phyloP scores from a whole-genome alignment of 1,140 invertebrate genomes.

The Halictus rubicundus region DNA sequence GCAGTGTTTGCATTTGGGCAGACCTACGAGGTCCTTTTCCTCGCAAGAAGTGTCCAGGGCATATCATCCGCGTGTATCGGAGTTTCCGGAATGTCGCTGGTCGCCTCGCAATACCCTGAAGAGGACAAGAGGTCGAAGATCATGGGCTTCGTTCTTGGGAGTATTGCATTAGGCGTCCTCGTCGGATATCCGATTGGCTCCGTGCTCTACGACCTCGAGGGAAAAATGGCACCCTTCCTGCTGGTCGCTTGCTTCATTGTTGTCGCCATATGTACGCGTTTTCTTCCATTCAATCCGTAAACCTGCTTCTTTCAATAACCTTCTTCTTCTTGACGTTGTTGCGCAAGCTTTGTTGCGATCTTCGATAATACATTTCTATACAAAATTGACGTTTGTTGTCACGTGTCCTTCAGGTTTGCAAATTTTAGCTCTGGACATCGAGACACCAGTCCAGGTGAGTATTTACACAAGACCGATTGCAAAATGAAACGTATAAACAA shows the following conservation, averaged over 20 bases:
- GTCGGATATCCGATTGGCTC: constrained; percentile 90
- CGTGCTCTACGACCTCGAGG: constrained; percentile 87
- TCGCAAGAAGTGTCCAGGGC: constrained; percentile 92
- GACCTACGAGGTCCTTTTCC: constrained; percentile 87
- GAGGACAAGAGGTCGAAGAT: constrained; percentile 84
- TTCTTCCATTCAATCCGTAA: not conserved
- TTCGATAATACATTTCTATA: too few relatives aligned
- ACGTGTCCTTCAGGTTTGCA: constrained; percentile 61
- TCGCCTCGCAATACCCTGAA: constrained; percentile 82
- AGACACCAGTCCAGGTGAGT: constrained; percentile 45
- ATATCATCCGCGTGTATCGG: constrained; percentile 91
- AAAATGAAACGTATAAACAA: not conserved
- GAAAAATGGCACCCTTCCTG: constrained; percentile 88
- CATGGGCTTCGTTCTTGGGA: constrained; percentile 90
- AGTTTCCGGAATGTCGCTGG: constrained; percentile 87
- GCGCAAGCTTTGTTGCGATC: too few relatives aligned
- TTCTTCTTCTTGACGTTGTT: not conserved
- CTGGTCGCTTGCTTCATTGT: constrained; percentile 84
- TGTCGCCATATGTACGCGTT: constrained; percentile 80
- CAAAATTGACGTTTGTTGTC: too few relatives aligned
- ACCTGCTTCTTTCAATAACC: not conserved
- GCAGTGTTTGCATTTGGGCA: constrained; percentile 91
- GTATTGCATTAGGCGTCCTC: constrained; percentile 89
- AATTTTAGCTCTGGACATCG: constrained; percentile 55
- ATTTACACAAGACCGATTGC: too few relatives aligned